Evolutionary conservation across 2,113 vertebrate species (phyloP).

Genomic region (Leptosomus discolor): DNA sequence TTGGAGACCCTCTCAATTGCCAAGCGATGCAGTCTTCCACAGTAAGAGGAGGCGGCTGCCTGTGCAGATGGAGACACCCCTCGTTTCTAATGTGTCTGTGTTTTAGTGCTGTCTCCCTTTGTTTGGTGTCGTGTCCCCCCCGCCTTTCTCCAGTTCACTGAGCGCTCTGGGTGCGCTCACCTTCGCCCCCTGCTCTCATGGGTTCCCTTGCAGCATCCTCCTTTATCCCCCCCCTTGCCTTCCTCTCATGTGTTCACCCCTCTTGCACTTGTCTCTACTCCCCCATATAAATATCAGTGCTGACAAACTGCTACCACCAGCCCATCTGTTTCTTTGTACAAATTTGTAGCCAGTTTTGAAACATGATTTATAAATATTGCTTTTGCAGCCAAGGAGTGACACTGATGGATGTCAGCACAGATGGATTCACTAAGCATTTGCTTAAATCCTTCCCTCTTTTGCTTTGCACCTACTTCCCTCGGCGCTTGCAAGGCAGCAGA

Average conservation of each 20-base stretch:
- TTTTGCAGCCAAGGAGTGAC: slow-evolving; percentile 78
- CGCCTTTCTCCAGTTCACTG: fast-evolving
- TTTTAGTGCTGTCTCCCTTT: background rate
- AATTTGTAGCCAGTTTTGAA: slow-evolving; percentile 82
- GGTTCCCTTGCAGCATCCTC: background rate
- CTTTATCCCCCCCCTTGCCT: background rate
- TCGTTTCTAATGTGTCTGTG: background rate
- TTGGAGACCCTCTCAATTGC: slow-evolving; percentile 22
- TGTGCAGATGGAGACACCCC: background rate
- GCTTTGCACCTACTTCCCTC: slow-evolving; percentile 14
- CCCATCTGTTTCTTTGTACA: slow-evolving; percentile 82
- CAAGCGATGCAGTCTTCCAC: background rate
- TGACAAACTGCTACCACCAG: slow-evolving; percentile 73
- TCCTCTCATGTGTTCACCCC: background rate
- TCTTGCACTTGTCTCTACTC: slow-evolving; percentile 19
- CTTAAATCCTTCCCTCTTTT: slow-evolving; percentile 42
- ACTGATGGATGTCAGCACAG: slow-evolving; percentile 80
- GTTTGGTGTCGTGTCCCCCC: background rate
- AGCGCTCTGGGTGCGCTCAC: fast-evolving
- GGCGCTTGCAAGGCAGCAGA: background rate
- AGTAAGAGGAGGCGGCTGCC: background rate
- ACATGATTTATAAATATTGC: slow-evolving; percentile 84
- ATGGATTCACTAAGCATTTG: slow-evolving; percentile 67
- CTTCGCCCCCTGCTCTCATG: fast-evolving
- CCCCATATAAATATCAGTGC: slow-evolving; percentile 62